Percentiles rank a stretch among this genome's conserved stretches.
Conservation (phyloP, 2,113 vertebrate species). For the Poicephalus gulielmi region DNA sequence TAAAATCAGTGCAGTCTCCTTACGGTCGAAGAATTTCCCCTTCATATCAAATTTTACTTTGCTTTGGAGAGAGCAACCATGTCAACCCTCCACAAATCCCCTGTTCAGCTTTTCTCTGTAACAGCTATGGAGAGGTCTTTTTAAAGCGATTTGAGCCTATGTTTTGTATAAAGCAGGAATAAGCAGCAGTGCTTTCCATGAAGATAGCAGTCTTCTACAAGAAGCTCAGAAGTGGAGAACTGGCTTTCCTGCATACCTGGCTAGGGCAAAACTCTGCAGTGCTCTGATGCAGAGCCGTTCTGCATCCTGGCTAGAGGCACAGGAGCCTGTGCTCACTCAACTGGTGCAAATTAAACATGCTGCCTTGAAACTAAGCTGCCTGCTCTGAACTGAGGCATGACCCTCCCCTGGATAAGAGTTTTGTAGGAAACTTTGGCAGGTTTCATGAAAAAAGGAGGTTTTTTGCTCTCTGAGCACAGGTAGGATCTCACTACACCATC, state of each 20-base stretch:
- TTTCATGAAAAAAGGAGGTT: not conserved
- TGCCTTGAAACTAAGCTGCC: not conserved
- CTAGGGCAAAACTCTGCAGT: not conserved
- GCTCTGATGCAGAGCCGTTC: accelerated
- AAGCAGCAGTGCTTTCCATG: not conserved
- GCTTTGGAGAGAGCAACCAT: not conserved
- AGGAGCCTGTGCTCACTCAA: not conserved
- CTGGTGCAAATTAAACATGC: accelerated
- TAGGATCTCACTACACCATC: not conserved
- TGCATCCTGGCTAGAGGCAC: not conserved
- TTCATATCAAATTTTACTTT: not conserved
- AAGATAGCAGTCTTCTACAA: not conserved
- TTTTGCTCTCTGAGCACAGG: not conserved
- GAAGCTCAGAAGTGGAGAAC: not conserved
- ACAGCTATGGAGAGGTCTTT: not conserved
- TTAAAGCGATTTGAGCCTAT: not conserved
- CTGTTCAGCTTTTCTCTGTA: not conserved
- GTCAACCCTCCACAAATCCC: not conserved
- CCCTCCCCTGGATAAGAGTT: not conserved
- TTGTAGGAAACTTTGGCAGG: not conserved
- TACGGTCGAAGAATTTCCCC: not conserved
- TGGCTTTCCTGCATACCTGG: not conserved
- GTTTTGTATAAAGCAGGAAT: not conserved
- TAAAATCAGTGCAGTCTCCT: not conserved
- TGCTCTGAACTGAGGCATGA: not conserved